Percentiles rank a stretch among this genome's conserved stretches.
These are phyloP conservation scores for Melipona quadrifasciata DNA, from an alignment of 1,140 invertebrate species.

Conservation along the genomic window DNA sequence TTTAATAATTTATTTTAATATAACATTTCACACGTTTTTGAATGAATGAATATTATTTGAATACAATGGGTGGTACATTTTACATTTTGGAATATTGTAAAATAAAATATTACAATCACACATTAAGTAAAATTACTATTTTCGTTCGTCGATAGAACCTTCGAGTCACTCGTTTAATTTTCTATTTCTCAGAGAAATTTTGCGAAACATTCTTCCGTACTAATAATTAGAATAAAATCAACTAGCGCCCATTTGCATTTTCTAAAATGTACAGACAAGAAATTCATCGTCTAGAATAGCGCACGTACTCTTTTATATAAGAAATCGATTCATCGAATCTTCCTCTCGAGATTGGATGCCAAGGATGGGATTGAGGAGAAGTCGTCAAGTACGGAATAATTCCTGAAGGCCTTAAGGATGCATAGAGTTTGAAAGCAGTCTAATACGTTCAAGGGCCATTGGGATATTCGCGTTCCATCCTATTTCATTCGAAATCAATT, in stretches of 20 bases:
- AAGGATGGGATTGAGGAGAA: slow-evolving; percentile 14
- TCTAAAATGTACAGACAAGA: neutral
- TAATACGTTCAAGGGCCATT: slow-evolving; percentile 31
- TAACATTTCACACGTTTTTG: too few relatives aligned
- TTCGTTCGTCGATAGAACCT: too few relatives aligned
- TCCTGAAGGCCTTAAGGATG: slow-evolving; percentile 53
- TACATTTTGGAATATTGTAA: too few relatives aligned
- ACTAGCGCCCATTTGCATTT: neutral
- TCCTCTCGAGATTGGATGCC: slow-evolving; percentile 30
- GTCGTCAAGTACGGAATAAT: slow-evolving; percentile 51
- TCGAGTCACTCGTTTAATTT: neutral
- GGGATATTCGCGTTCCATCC: slow-evolving; percentile 25
- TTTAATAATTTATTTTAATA: too few relatives aligned
- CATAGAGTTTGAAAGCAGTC: slow-evolving; percentile 61
- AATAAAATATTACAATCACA: too few relatives aligned
- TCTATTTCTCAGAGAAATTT: neutral
- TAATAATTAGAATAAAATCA: neutral
- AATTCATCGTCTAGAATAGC: neutral
- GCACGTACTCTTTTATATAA: slow-evolving; percentile 17
- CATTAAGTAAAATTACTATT: too few relatives aligned
- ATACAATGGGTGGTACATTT: too few relatives aligned
- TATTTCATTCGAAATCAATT: slow-evolving; percentile 21
- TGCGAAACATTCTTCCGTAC: neutral
- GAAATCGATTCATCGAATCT: slow-evolving; percentile 33
- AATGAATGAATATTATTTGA: too few relatives aligned